These are phyloP conservation scores for Drosophila guanche DNA, from an alignment of 1,140 invertebrate genomes.

Conservation along the genomic window DNA sequence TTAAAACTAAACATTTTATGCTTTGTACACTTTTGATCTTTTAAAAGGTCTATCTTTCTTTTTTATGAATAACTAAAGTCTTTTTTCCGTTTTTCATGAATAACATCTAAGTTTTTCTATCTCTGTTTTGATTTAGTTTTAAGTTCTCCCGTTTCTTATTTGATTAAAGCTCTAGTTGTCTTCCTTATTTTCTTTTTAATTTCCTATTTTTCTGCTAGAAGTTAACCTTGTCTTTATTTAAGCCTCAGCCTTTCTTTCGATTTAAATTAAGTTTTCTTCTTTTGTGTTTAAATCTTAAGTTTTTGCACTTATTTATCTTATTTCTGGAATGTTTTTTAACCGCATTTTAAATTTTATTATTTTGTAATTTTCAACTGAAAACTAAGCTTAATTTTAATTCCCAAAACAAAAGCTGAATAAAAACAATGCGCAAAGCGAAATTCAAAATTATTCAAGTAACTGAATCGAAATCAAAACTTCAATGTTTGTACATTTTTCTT, in stretches of 20 bases:
- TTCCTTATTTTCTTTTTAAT: too few relatives aligned
- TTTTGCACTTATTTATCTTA: conserved; percentile 28
- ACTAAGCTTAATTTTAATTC: conserved; percentile 35
- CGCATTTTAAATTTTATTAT: conserved; percentile 24
- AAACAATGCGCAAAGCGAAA: conserved; percentile 51
- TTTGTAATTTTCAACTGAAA: conserved; percentile 12
- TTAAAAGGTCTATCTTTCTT: too few relatives aligned
- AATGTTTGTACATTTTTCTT: conserved; percentile 26
- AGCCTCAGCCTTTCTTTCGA: background rate
- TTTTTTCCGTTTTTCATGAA: conserved; percentile 8
- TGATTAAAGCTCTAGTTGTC: too few relatives aligned
- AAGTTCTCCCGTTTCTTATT: too few relatives aligned
- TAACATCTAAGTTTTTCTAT: background rate
- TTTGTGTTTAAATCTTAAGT: conserved; percentile 20
- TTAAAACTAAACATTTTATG: too few relatives aligned
- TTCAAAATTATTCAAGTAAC: conserved; percentile 53
- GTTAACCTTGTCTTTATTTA: conserved; percentile 10
- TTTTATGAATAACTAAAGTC: too few relatives aligned
- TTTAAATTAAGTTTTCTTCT: conserved; percentile 22
- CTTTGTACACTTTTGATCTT: background rate
- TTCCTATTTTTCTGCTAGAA: conserved; percentile 2
- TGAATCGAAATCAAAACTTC: conserved; percentile 5
- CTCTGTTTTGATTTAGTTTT: too few relatives aligned
- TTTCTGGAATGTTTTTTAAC: conserved; percentile 35
- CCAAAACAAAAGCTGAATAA: conserved; percentile 55